These are phyloP conservation scores for Drosophila takahashii DNA, from an alignment of 1,140 invertebrate species.

Conservation along the genomic window DNA sequence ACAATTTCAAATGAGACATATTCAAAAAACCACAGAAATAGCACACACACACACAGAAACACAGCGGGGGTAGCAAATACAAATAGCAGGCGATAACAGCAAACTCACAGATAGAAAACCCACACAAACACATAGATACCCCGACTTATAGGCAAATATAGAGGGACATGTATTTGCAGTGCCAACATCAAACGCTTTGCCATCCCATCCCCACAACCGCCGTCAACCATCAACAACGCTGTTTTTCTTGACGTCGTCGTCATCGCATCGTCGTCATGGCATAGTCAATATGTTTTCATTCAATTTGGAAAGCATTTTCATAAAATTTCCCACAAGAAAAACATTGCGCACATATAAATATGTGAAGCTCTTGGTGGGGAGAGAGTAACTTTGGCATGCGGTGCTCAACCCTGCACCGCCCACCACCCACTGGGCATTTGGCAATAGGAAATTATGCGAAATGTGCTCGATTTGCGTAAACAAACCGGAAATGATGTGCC, in stretches of 20 bases:
- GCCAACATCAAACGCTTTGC: constrained; percentile 77
- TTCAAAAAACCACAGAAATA: constrained; percentile 72
- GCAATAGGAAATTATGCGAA: constrained; percentile 84
- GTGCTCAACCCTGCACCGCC: constrained; percentile 45
- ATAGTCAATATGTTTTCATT: constrained; percentile 83
- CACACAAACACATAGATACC: constrained; percentile 20
- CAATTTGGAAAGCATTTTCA: constrained; percentile 83
- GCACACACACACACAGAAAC: constrained; percentile 22
- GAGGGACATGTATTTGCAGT: constrained; percentile 71
- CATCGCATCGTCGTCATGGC: constrained; percentile 60
- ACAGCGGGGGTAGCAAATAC: constrained; percentile 62
- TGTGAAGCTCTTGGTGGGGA: constrained; percentile 5
- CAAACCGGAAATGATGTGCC: constrained; percentile 82
- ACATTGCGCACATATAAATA: constrained; percentile 75
- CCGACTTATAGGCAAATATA: constrained; percentile 66
- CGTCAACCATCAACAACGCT: constrained; percentile 53
- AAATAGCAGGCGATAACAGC: constrained; percentile 61
- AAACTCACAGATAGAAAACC: constrained; percentile 3
- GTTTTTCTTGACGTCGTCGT: constrained; percentile 74
- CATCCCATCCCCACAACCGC: neutral
- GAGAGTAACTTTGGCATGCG: constrained; percentile 61
- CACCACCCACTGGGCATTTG: constrained; percentile 37
- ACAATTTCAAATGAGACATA: constrained; percentile 81
- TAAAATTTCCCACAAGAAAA: constrained; percentile 81
- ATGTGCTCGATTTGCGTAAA: constrained; percentile 83